Evolutionary conservation across 2,113 vertebrate species (phyloP), one percentile per base, ranked within the genome.

Genomic region (Syngnathus scovelli): DNA sequence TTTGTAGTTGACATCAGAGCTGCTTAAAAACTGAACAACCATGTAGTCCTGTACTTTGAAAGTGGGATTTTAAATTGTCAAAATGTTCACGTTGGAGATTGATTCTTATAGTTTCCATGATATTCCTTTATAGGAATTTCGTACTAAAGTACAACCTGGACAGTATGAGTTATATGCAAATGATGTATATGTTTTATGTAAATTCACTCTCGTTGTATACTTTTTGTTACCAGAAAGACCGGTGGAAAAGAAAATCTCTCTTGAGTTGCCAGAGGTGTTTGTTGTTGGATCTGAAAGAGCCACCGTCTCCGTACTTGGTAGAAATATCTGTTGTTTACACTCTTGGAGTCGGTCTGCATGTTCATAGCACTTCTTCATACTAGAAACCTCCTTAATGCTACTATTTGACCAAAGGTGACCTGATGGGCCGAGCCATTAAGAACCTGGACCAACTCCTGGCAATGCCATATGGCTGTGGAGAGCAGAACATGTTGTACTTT

Each of bases 401-500:
- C 39, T 38, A 0, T 43, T 43, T 43, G 10, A 10, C 9, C 51
- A 23, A 68, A 95, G 94, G 93, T 21, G 94, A 95, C 74, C 75
- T 94, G 27, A 89, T 94, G 90, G 93, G 93, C 44, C 78, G 78
- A 0, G 90, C 90, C 9, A 86, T 93, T 66, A 81, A 93, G 79
- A 90, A 95, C 74, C 71, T 93, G 55, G 89, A 92, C 69, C 76
- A 21, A 0, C 91, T 94, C 41, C 88, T 93, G 55, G 83, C 85
- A 67, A 89, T 92, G 90, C 93, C 92, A 1, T 86, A 76, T 4
- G 93, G 93, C 62, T 95, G 92, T 6, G 93, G 94, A 0, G 91
- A 94, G 68, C 94, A 98, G 83, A 95, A 94, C 82, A 94, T 95
- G 93, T 41, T 95, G 66, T 70, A 64, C 19, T 94, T 96, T 19